A percentile compares a stretch with the other conserved stretches of the same genome.
Conservation (phyloP, 2,113 vertebrate species). For the Burhinus oedicnemus region DNA sequence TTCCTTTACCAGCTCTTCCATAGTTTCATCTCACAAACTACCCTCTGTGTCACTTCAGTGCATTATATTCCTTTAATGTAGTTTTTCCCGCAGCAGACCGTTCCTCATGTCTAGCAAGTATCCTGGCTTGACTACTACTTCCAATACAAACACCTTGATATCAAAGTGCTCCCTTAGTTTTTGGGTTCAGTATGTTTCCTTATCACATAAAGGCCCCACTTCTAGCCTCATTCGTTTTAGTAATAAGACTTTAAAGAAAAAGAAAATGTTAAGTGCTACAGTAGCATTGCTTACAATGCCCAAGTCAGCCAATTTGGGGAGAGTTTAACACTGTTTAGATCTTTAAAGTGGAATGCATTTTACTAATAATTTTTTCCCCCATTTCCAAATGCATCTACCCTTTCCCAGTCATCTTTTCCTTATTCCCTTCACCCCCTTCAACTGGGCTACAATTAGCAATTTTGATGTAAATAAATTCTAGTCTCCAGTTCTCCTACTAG, state of each 20-base stretch:
- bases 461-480: neutral
- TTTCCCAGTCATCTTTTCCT: neutral
- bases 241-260: neutral
- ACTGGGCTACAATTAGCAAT: neutral
- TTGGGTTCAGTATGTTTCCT: neutral
- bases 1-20: neutral
- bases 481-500: neutral
- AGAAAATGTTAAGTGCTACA: neutral
- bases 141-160: fast-evolving
- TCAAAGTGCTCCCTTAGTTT: neutral
- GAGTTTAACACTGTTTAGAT: neutral
- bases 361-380: neutral
- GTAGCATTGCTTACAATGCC: neutral
- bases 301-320: neutral
- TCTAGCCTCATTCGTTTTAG: neutral
- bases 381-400: neutral
- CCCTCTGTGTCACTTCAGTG: neutral
- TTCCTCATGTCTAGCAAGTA: neutral
- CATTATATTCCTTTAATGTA: neutral
- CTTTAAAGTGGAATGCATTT: neutral
- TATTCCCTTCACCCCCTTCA: neutral
- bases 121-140: neutral
- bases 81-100: neutral
- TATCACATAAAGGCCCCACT: neutral
- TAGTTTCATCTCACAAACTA: neutral